Percentiles rank a stretch among this genome's conserved stretches.
These are phyloP conservation scores for Acanthochromis polyacanthus DNA, from an alignment of 2,113 vertebrate genomes.

Conservation along the genomic window DNA sequence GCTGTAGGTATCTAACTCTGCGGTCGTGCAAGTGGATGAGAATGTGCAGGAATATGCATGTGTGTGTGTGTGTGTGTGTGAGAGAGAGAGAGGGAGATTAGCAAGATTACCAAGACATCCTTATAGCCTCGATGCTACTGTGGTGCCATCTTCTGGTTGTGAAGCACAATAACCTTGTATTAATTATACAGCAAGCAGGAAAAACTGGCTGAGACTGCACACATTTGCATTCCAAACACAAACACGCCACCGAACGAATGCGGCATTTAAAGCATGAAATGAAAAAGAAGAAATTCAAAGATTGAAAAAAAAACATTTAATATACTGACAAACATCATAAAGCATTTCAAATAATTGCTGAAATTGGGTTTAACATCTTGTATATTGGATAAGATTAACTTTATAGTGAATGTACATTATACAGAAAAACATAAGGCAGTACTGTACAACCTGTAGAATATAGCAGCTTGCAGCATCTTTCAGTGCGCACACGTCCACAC, in stretches of 20 bases:
- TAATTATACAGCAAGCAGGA: not conserved
- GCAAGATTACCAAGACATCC: conserved; percentile 30
- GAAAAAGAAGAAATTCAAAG: not conserved
- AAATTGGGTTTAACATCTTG: conserved; percentile 51
- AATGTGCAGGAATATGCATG: conserved; percentile 2
- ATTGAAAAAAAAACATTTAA: conserved; percentile 59
- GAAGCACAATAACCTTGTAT: conserved; percentile 23
- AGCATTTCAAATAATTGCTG: conserved; percentile 44
- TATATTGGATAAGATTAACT: conserved; percentile 39
- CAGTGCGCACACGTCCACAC: conserved; percentile 41
- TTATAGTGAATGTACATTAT: conserved; percentile 49
- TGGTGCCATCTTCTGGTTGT: conserved; percentile 77
- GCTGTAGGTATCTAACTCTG: conserved; percentile 14
- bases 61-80: conserved; percentile 9
- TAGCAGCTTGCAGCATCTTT: conserved; percentile 74
- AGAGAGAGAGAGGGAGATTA: conserved; percentile 23
- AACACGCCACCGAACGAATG: not conserved
- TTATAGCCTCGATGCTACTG: conserved; percentile 56
- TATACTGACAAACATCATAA: conserved; percentile 45
- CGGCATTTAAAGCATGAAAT: not conserved
- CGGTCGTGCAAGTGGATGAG: conserved; percentile 3
- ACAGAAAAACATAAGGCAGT: conserved; percentile 45
- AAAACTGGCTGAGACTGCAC: not conserved
- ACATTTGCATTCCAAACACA: conserved; percentile 20
- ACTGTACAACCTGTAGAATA: conserved; percentile 67